phyloP scores from a whole-genome alignment of 2,113 vertebrate genomes.

The Danionella cerebrum region DNA sequence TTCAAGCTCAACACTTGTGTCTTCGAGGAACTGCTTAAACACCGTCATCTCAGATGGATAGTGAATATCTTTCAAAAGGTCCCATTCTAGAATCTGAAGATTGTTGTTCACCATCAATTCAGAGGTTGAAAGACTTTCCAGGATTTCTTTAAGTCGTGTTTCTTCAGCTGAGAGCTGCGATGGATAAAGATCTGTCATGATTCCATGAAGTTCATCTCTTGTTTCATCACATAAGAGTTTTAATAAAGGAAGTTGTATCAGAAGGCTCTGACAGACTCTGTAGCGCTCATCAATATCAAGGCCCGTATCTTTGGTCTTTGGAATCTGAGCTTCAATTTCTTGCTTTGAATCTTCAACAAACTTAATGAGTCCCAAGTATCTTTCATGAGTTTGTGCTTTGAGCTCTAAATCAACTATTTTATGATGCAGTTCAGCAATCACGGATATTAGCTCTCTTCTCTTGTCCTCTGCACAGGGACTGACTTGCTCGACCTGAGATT shows the following conservation, averaged over 20 bases:
- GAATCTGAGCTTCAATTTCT: constrained; percentile 57
- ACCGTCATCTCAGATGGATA: constrained; percentile 54
- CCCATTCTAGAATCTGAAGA: constrained; percentile 53
- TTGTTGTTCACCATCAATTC: constrained; percentile 55
- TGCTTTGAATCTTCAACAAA: constrained; percentile 60
- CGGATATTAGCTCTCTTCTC: constrained; percentile 44
- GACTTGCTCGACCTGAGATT: constrained; percentile 51
- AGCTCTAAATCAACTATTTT: constrained; percentile 54
- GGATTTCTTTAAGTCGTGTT: constrained; percentile 55
- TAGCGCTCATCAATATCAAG: constrained; percentile 47
- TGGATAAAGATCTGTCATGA: constrained; percentile 55
- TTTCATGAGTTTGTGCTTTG: constrained; percentile 52
- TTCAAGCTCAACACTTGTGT: constrained; percentile 59
- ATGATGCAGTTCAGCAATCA: constrained; percentile 57
- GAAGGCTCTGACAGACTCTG: constrained; percentile 59
- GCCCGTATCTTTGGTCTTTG: constrained; percentile 46
- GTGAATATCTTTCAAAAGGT: constrained; percentile 50
- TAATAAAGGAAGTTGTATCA: constrained; percentile 61
- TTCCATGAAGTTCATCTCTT: constrained; percentile 57
- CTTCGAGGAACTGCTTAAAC: constrained; percentile 53
- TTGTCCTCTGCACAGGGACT: constrained; percentile 48
- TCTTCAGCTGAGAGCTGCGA: constrained; percentile 64
- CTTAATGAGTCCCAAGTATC: constrained; percentile 61
- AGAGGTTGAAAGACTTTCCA: constrained; percentile 53
- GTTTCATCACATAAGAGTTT: constrained; percentile 57